Conservation (phyloP, 2,888 invertebrate species). For the Dryomyza anilis region DNA sequence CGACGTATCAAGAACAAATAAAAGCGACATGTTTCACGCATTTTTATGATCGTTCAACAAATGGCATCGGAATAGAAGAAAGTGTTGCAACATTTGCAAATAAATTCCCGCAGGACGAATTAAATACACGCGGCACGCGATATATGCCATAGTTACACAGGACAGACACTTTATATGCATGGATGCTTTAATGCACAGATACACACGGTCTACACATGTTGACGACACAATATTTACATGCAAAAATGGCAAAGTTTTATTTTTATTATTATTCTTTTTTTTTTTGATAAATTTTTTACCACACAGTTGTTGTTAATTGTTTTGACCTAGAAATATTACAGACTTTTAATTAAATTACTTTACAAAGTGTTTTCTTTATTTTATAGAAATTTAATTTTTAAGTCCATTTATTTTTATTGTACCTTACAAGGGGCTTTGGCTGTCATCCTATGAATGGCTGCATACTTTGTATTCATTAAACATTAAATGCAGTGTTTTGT, state of each 20-base stretch:
- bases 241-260: background rate
- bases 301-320: conserved; percentile 30
- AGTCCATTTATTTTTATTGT: background rate
- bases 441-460: background rate
- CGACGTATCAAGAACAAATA: background rate
- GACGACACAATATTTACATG: background rate
- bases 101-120: conserved; percentile 2
- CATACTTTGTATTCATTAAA: conserved; percentile 1
- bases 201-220: background rate
- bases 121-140: background rate
- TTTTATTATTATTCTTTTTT: too few relatives aligned
- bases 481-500: conserved; percentile 10
- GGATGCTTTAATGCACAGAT: background rate
- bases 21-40: background rate
- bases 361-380: too few relatives aligned
- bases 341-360: too few relatives aligned
- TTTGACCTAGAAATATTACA: conserved; percentile 4
- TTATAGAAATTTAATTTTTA: too few relatives aligned
- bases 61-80: background rate
- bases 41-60: background rate
- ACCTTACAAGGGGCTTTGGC: background rate
- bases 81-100: background rate
- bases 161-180: background rate
- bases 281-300: too few relatives aligned
- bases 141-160: too few relatives aligned